Percentiles rank a stretch among this genome's conserved stretches.
Conservation (phyloP, 2,797 vertebrate genomes). For the Parambassis ranga region DNA sequence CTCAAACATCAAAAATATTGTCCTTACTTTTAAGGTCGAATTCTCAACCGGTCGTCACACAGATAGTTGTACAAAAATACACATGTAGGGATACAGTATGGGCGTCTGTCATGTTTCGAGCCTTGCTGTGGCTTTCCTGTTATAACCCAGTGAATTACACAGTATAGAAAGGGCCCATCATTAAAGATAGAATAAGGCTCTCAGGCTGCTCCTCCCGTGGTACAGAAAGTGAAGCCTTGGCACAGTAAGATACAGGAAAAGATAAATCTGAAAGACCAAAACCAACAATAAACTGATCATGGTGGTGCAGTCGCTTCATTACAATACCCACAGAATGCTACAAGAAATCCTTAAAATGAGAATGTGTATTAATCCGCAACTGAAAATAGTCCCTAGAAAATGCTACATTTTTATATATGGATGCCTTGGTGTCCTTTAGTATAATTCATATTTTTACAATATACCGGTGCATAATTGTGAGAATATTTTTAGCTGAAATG, state of each 20-base stretch:
- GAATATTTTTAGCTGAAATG: too few relatives aligned
- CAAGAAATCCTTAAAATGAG: too few relatives aligned
- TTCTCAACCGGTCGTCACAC: not conserved
- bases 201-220: slow-evolving; percentile 26
- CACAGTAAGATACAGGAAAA: not conserved
- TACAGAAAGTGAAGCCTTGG: not conserved
- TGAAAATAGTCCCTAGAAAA: not conserved
- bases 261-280: too few relatives aligned
- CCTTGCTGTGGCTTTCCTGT: slow-evolving; percentile 71
- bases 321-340: too few relatives aligned
- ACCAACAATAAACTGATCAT: not conserved
- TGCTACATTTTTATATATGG: too few relatives aligned
- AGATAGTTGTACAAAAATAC: not conserved
- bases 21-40: not conserved
- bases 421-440: too few relatives aligned
- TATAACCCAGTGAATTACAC: slow-evolving; percentile 78
- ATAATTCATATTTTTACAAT: too few relatives aligned
- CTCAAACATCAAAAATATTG: not conserved
- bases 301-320: too few relatives aligned
- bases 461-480: too few relatives aligned
- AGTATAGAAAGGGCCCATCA: slow-evolving; percentile 65
- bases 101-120: slow-evolving; percentile 52
- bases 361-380: not conserved
- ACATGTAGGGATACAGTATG: not conserved
- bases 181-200: slow-evolving; percentile 65